Evolutionary conservation across 2,888 invertebrate genomes (phyloP), one percentile per base, ranked within the genome.

Genomic region (Cryptosula pallasiana): DNA sequence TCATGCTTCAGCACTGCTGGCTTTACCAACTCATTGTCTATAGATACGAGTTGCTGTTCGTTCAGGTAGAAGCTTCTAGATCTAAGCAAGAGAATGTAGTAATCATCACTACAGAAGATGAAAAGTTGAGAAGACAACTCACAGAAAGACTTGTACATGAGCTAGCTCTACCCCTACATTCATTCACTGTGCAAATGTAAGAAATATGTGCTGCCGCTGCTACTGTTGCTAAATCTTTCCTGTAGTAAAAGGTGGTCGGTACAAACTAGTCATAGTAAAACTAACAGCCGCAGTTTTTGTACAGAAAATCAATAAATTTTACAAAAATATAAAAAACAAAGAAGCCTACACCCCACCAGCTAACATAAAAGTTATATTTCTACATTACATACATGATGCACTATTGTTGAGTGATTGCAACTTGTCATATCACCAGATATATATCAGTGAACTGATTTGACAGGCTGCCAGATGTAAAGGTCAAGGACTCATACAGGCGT

Each of bases 401-500:
- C 5, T 13, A 45, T 45, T 20, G 20, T 20, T 45, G 5, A 45
- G 45, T 45, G 45, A 45, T 13, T 45, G 45, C 5, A 5, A 5
- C 45, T 5, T 20, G 45, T 45, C 45, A 45, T 45, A 45, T 45
- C 20, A 13, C 9, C 9, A 45, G 5, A 20, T 45, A 45, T 13
- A 45, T 45, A 45, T 45, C 20, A 45, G 20, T 45, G 9, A 45
- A 45, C 20, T 57, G 5, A 23, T 25, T 5, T 32, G 2, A 13
- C 13, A 63, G 63, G 34, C 32, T 63, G n/a, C 63, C 63, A 32
- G 29, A 63, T 13, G 63, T 63, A 3, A 63, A 63, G n/a, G 63
- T 63, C 2, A 63, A 63, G 32, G n/a, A 63, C n/a, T 32, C 63
- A 5, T 63, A 13, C 63, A 27, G 63, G 32, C 63, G 25, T 2